Evolutionary conservation across 1,140 invertebrate species (phyloP), one percentile per base, ranked within the genome.

Genomic region (Drosophila auraria): DNA sequence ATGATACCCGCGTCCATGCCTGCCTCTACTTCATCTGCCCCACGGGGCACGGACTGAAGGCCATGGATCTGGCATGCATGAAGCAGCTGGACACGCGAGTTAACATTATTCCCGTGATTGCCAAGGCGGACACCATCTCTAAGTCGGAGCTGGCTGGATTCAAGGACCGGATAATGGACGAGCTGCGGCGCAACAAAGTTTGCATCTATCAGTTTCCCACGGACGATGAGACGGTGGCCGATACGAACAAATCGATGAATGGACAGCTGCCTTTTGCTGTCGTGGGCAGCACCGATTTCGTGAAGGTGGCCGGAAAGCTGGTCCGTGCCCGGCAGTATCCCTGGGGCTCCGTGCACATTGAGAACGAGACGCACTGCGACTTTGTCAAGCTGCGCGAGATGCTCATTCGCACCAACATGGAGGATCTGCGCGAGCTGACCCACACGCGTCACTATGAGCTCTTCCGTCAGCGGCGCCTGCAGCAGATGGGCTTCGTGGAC

Each of bases 331-430:
- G 99, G 14, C 98, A 99, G 93, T 99, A 99, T 95, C 99, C 99
- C 7, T 99, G 99, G 99, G 99, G 99, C 49, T 99, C 98, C 12
- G 99, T 99, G 14, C 98, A 99, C 49, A 98, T 99, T 64, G 99
- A 99, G 94, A 99, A 99, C 94, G 99, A 99, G 94, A 96, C 96
- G n/a, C 99, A 99, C 94, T 99, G 99, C 93, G 99, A 99, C 94
- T 99, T 99, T 94, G 98, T 99, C 5, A 99, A 99, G 94, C 95
- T 99, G 12, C 95, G 99, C 42, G 99, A 99, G 94, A 99, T 99
- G 97, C 93, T 99, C 61, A 98, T 99, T 78, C 95, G 99, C 78
- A 99, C 98, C 2, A 99, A 99, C 93, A 99, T 99, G 98, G 98
- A 99, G 94, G 98, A 99, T 93, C 96, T 99, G 96, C 95, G 98